These are phyloP conservation scores for Aphelenchoides besseyi DNA, from an alignment of 1,140 invertebrate genomes.

Conservation along the genomic window DNA sequence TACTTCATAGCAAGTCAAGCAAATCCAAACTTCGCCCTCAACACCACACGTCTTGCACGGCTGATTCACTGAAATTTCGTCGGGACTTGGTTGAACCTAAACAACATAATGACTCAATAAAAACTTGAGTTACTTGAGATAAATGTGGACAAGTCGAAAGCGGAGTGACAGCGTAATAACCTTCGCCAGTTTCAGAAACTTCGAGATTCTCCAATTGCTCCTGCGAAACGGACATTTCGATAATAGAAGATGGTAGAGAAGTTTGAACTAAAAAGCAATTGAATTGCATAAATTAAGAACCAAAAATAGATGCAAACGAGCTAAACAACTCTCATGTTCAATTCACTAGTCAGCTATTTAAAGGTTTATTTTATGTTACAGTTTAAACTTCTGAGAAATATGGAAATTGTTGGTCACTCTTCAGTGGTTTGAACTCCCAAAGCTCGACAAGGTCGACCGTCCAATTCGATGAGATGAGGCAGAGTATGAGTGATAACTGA, in stretches of 20 bases:
- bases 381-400: background rate
- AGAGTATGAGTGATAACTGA: constrained; percentile 31
- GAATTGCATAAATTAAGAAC: background rate
- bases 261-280: background rate
- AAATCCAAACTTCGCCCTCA: background rate
- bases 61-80: background rate
- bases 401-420: background rate
- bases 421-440: too few relatives aligned
- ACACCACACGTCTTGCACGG: background rate
- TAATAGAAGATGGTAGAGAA: background rate
- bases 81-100: background rate
- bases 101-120: background rate
- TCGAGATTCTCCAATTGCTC: background rate
- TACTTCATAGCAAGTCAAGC: constrained; percentile 7
- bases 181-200: background rate
- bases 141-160: constrained; percentile 5
- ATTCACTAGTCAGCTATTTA: too few relatives aligned
- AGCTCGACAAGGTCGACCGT: constrained; percentile 1
- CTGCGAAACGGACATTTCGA: background rate
- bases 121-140: background rate
- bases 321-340: too few relatives aligned
- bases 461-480: constrained; percentile 44
- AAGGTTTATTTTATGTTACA: too few relatives aligned
- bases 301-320: too few relatives aligned
- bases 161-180: background rate